Evolutionary conservation across 2,888 invertebrate genomes (phyloP).

Genomic region (Teinopalpus imperialis): DNA sequence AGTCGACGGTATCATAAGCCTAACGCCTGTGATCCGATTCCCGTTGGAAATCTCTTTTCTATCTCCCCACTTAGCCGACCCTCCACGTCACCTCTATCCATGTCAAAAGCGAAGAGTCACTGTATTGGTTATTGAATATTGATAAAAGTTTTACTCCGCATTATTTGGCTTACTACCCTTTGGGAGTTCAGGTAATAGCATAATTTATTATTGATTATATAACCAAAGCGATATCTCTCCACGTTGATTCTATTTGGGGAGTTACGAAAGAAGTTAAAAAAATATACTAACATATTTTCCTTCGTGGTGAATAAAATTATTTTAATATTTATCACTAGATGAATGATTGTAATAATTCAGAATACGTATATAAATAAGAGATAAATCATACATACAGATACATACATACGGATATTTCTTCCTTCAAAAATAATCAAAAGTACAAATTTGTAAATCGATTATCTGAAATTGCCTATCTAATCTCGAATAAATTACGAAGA

Average conservation of each 20-base stretch:
- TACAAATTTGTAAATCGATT: no score
- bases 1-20: constrained; percentile 26
- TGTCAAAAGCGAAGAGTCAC: constrained; percentile 39
- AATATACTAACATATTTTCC: not conserved
- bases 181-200: constrained; percentile 19
- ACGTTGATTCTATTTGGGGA: constrained; percentile 1
- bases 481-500: no score
- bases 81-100: constrained; percentile 31
- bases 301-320: not conserved
- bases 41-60: constrained; percentile 36
- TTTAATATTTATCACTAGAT: no score
- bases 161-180: constrained; percentile 19
- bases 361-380: no score
- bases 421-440: no score
- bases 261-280: no score
- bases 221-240: not conserved
- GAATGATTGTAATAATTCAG: no score
- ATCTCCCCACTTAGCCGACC: constrained; percentile 44
- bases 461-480: no score
- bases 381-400: no score
- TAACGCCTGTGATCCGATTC: constrained; percentile 48
- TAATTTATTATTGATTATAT: constrained; percentile 11
- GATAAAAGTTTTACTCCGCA: constrained; percentile 31
- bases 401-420: no score
- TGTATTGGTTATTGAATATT: constrained; percentile 35